Evolutionary conservation across 2,888 invertebrate genomes (phyloP), one percentile per base, ranked within the genome.

Genomic region (Timema podura): DNA sequence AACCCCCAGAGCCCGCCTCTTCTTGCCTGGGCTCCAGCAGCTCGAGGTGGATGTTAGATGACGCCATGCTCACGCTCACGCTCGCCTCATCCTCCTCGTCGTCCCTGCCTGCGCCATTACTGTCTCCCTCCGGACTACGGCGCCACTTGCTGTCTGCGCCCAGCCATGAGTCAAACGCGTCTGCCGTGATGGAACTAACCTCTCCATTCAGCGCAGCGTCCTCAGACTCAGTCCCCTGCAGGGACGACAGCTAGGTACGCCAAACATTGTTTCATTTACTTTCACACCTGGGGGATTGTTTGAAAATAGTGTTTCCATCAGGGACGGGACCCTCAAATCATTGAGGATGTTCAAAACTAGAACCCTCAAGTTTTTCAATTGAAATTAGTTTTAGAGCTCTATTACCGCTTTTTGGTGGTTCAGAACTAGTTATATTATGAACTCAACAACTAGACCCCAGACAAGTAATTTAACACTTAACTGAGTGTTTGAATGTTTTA

Each of bases 61-160:
- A 68, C 48, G 48, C 59, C 47, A 67, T 13, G 15, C 67, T 67
- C 7, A 7, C 48, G 11, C 30, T 68, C 59, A 48, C 16, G 1
- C 48, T 57, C n/a, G 47, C 70, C 48, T 48, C 67, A n/a, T 68
- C 68, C 44, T 69, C 72, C 45, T 72, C 68, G 6, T 59, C 57
- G 45, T 68, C 68, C 48, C 70, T 48, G 44, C 66, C 59, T 15
- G 65, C 64, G 49, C 70, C 68, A 44, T 59, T 66, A 16, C 73
- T 75, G 77, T 87, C 87, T 75, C 91, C 91, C 85, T 92, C 92
- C 0, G 92, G 92, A 64, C 91, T 91, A 75, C 90, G 85, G 71
- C 91, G 83, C 79, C 88, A 87, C 76, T 89, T 89, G 0, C 88
- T 86, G 79, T 90, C 90, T 0, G 86, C 84, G 44, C 82, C 82